Evolutionary conservation across 2,888 invertebrate species (phyloP), one percentile per base, ranked within the genome.

Genomic region (Conops quadrifasciatus): DNA sequence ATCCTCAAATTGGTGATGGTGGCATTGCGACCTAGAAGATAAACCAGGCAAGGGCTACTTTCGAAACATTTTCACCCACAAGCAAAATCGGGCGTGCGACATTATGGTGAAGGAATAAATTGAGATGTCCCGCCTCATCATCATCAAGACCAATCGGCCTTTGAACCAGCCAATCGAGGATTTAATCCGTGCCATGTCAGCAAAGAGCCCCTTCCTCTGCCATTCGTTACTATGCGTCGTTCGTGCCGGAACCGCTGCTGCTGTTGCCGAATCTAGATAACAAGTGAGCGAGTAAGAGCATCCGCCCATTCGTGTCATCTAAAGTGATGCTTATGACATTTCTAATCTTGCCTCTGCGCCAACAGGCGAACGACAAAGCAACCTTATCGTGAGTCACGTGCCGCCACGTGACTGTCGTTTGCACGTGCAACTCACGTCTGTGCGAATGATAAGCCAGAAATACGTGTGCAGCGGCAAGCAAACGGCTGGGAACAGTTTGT

Each of bases 371-470:
- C 64, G 53, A 66, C 69, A 43, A 28, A n/a, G 60, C 68, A 71
- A 71, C 70, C 58, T 67, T 72, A 70, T 68, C 72, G 73, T 65
- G 45, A 47, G 49, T 36, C 79, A 81, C 82, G 81, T 79, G 81
- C 78, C 74, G 78, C 73, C 81, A 81, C 82, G 81, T 81, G 81
- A 75, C 81, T 77, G 77, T 74, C 77, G 74, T 75, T 68, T 77
- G 81, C 80, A 81, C 81, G 81, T 81, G 81, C 36, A 30, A 49
- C 58, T 67, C 65, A 66, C 67, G 65, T 51, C 64, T 75, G 74
- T 65, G 58, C 67, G 66, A 73, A 72, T 67, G 73, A 69, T 66
- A 73, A 67, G 75, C 60, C 16, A 45, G 30, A 70, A 43, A 11
- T 59, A 26, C 26, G 13, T 24, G 9, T 9, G 36, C 28, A 7